phyloP scores from a whole-genome alignment of 2,113 vertebrate genomes.

The Prionailurus viverrinus region DNA sequence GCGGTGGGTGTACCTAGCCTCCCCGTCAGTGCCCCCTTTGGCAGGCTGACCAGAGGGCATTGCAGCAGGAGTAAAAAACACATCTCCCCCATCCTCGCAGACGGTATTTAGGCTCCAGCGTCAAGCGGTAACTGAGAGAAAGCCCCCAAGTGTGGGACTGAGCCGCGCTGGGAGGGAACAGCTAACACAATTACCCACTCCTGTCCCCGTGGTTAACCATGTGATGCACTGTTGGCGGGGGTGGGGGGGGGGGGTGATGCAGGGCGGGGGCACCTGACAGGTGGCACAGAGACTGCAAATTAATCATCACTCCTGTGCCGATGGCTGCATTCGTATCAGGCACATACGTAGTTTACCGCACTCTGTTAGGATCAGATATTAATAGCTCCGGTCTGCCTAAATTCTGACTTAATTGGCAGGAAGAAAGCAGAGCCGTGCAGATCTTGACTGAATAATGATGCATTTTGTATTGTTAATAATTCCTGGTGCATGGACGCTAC shows the following conservation, averaged over 20 bases:
- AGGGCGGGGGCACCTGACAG: background rate
- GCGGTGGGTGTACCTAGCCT: rapidly evolving
- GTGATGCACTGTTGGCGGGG: background rate
- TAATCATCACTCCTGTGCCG: background rate
- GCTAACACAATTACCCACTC: rapidly evolving
- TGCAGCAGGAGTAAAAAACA: background rate
- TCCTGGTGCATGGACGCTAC: background rate
- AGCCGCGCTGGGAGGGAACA: rapidly evolving
- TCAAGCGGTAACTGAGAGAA: rapidly evolving
- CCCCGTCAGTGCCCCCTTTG: rapidly evolving
- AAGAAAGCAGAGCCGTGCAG: constrained; percentile 25
- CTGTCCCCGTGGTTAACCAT: rapidly evolving
- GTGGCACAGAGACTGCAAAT: background rate
- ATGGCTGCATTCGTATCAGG: background rate
- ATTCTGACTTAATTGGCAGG: constrained; percentile 57
- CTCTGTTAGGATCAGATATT: rapidly evolving
- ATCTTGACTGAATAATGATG: background rate
- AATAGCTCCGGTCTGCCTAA: constrained; percentile 61
- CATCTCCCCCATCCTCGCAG: rapidly evolving
- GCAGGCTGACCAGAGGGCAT: background rate
- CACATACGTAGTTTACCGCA: rapidly evolving
- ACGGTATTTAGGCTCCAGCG: rapidly evolving
- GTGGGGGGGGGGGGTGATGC: no score
- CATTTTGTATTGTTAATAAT: background rate
- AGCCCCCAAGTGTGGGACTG: background rate